phyloP scores from a whole-genome alignment of 1,140 invertebrate species.

The Drosophila repleta region DNA sequence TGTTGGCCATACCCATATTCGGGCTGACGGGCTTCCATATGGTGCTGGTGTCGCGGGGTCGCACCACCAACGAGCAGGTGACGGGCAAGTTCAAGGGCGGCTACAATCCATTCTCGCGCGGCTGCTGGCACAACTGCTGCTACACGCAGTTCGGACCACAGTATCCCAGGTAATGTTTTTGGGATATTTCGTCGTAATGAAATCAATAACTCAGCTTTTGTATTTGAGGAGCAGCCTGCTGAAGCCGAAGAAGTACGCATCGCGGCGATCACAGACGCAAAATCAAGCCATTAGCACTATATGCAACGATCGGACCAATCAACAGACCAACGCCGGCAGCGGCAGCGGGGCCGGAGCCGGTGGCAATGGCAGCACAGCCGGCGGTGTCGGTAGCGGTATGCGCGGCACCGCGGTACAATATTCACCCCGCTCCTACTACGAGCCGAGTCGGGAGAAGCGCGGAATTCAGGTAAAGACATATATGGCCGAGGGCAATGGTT shows the following conservation, averaged over 20 bases:
- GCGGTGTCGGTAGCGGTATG: slow-evolving; percentile 59
- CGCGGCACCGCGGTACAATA: slow-evolving; percentile 84
- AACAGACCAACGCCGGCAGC: slow-evolving; percentile 61
- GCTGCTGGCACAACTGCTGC: slow-evolving; percentile 97
- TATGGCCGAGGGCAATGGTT: slow-evolving; percentile 97
- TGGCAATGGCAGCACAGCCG: slow-evolving; percentile 42
- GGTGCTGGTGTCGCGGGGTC: slow-evolving; percentile 97
- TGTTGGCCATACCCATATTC: slow-evolving; percentile 98
- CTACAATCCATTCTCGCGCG: slow-evolving; percentile 97
- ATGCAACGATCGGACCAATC: slow-evolving; percentile 80
- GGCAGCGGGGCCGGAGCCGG: slow-evolving; percentile 50
- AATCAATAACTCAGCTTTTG: slow-evolving; percentile 12
- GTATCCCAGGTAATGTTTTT: slow-evolving; percentile 93
- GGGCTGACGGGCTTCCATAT: slow-evolving; percentile 99
- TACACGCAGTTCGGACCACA: slow-evolving; percentile 97
- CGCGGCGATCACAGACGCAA: slow-evolving; percentile 80
- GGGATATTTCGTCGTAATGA: not conserved
- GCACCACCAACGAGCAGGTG: slow-evolving; percentile 99
- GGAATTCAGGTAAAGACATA: slow-evolving; percentile 97
- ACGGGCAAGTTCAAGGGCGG: slow-evolving; percentile 99
- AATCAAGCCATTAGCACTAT: slow-evolving; percentile 83
- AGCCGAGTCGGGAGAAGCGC: slow-evolving; percentile 84
- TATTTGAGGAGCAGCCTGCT: slow-evolving; percentile 80
- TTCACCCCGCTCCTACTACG: slow-evolving; percentile 84
- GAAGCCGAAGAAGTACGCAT: slow-evolving; percentile 85